Evolutionary conservation across 2,113 vertebrate species (phyloP), one percentile per base, ranked within the genome.

Genomic region (Mormyrus iriodes): DNA sequence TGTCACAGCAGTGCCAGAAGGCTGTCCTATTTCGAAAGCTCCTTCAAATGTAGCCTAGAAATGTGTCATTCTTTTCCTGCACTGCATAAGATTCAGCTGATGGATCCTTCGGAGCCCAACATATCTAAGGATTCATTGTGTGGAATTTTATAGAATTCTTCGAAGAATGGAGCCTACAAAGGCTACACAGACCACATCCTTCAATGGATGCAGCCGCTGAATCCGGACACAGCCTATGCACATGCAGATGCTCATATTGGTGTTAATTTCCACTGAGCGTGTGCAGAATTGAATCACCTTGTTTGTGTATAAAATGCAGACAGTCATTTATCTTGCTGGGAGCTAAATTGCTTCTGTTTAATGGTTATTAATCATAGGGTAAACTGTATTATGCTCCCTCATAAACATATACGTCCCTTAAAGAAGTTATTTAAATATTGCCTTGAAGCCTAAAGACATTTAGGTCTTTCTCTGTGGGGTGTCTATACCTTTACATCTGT

Each of bases 281-380:
- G 42, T 84, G 21, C 42, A 46, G 79, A 89, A 85, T n/a, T 15
- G 65, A 65, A 89, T 89, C n/a, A 49, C 51, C n/a, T 31, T 49
- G 48, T 52, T 35, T 86, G 39, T 88, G 19, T 61, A 82, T 65
- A 49, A 35, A 58, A 73, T 69, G 27, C 51, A 85, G 86, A 90
- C 61, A 84, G 15, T 61, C 88, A 91, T 90, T 90, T 87, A 88
- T 90, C 88, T 86, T 92, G 90, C 51, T 86, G 48, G 1, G 19
- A 53, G n/a, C 51, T 86, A 86, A 86, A 86, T 52, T 52, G 51
- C 85, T 86, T 86, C 13, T 53, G n/a, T 53, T 86, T 53, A 86
- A 53, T 35, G 85, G 48, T 86, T 55, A 86, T 86, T 53, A 86
- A 53, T 86, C 24, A 86, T 27, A 52, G 51, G 51, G 21, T 86